Evolutionary conservation across 2,888 invertebrate genomes (phyloP).

Genomic region (Octonoba sinensis): DNA sequence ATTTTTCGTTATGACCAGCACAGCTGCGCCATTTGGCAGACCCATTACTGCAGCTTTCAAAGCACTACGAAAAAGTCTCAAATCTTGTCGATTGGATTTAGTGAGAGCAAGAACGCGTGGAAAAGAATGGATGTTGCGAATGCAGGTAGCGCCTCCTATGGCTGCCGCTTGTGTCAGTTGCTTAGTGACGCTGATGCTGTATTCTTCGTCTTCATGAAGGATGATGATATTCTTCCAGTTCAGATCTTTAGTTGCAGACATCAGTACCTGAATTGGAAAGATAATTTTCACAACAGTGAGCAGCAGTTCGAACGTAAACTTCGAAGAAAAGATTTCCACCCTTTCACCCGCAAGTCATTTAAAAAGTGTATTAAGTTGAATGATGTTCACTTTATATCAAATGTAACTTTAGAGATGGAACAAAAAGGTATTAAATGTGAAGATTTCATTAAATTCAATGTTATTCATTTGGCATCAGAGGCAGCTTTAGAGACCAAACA

Average conservation of each 20-base stretch:
- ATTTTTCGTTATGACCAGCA: slow-evolving; percentile 29
- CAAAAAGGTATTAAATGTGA: too few relatives aligned
- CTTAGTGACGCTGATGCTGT: slow-evolving; percentile 57
- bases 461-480: too few relatives aligned
- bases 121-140: slow-evolving; percentile 13
- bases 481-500: too few relatives aligned
- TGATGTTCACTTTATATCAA: too few relatives aligned
- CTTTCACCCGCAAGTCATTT: too few relatives aligned
- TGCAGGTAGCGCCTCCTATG: slow-evolving; percentile 29
- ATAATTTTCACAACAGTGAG: background rate
- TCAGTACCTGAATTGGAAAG: slow-evolving; percentile 29
- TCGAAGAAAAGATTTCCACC: too few relatives aligned
- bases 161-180: slow-evolving; percentile 33
- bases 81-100: slow-evolving; percentile 26
- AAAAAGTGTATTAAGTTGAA: too few relatives aligned
- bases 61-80: slow-evolving; percentile 21
- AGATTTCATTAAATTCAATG: too few relatives aligned
- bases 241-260: slow-evolving; percentile 59
- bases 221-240: slow-evolving; percentile 35
- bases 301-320: background rate
- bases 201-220: slow-evolving; percentile 56
- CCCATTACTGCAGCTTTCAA: slow-evolving; percentile 24
- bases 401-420: too few relatives aligned
- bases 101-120: slow-evolving; percentile 16
- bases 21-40: slow-evolving; percentile 15